phyloP scores from a whole-genome alignment of 2,113 vertebrate genomes.

The Centropristis striata region DNA sequence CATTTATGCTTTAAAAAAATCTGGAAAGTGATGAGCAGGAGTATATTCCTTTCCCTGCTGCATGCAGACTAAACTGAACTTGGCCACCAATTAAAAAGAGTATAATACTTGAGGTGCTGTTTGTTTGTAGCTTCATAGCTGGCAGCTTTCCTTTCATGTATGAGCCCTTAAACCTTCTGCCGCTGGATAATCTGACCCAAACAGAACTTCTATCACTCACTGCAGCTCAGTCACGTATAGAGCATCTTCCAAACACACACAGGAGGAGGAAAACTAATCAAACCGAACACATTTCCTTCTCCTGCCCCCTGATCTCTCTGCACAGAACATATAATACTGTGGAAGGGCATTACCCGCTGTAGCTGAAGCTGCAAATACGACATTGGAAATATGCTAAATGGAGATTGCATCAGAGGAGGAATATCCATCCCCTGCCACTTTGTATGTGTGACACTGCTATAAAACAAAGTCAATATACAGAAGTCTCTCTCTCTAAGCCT shows the following conservation, averaged over 20 bases:
- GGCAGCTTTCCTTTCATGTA: slow-evolving; percentile 15
- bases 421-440: slow-evolving; percentile 53
- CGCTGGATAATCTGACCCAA: background rate
- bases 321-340: slow-evolving; percentile 38
- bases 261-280: slow-evolving; percentile 6
- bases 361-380: slow-evolving; percentile 56
- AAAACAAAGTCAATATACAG: slow-evolving; percentile 65
- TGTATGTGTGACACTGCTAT: slow-evolving; percentile 55
- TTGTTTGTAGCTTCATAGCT: background rate
- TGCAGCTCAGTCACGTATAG: slow-evolving; percentile 4
- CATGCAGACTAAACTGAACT: background rate
- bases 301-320: slow-evolving; percentile 32
- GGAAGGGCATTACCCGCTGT: slow-evolving; percentile 34
- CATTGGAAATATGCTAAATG: slow-evolving; percentile 55
- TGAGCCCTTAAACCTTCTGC: background rate
- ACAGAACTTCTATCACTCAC: slow-evolving; percentile 3
- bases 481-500: slow-evolving; percentile 18
- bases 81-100: slow-evolving; percentile 8
- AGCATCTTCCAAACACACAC: slow-evolving; percentile 2
- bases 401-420: slow-evolving; percentile 36
- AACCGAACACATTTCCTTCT: slow-evolving; percentile 15
- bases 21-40: background rate
- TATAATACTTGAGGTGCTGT: background rate
- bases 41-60: too few relatives aligned
- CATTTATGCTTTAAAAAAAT: too few relatives aligned